Percentiles rank a stretch among this genome's conserved stretches.
Conservation (phyloP, 2,888 invertebrate genomes). For the Chrysopilus asiliformis region DNA sequence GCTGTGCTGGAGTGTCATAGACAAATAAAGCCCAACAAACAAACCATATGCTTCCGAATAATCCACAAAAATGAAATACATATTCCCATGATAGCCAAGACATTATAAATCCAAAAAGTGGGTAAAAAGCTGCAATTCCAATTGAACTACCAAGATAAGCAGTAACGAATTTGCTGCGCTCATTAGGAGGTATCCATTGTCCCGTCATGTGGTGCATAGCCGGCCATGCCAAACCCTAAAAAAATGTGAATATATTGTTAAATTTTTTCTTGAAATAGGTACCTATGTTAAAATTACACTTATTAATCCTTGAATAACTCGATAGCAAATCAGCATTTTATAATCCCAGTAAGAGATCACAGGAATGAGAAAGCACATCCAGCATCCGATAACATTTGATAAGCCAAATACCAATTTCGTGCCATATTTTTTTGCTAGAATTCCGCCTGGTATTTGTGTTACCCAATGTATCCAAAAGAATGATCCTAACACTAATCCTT, state of each 20-base stretch:
- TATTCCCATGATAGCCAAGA: constrained; percentile 54
- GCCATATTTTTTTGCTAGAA: constrained; percentile 52
- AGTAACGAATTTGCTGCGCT: constrained; percentile 57
- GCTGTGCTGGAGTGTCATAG: constrained; percentile 48
- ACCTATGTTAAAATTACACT: constrained; percentile 40
- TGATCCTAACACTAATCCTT: constrained; percentile 48
- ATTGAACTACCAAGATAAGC: constrained; percentile 51
- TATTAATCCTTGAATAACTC: constrained; percentile 54
- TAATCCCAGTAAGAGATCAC: constrained; percentile 45
- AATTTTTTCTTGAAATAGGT: not conserved
- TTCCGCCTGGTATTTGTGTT: constrained; percentile 58
- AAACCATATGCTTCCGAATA: constrained; percentile 51
- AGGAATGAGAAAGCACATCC: constrained; percentile 53
- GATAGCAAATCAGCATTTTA: constrained; percentile 41
- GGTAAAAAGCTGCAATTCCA: constrained; percentile 53
- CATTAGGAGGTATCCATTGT: constrained; percentile 69
- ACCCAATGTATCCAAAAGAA: constrained; percentile 63
- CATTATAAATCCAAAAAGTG: constrained; percentile 54
- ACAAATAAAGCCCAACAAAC: constrained; percentile 47
- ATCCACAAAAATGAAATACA: constrained; percentile 52
- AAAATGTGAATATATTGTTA: constrained; percentile 5
- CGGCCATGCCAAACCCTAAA: constrained; percentile 55
- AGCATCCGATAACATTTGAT: constrained; percentile 47
- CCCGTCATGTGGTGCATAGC: constrained; percentile 68
- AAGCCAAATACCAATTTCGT: constrained; percentile 57